Evolutionary conservation across 1,140 invertebrate species (phyloP).

Genomic region (Papilio helenus): DNA sequence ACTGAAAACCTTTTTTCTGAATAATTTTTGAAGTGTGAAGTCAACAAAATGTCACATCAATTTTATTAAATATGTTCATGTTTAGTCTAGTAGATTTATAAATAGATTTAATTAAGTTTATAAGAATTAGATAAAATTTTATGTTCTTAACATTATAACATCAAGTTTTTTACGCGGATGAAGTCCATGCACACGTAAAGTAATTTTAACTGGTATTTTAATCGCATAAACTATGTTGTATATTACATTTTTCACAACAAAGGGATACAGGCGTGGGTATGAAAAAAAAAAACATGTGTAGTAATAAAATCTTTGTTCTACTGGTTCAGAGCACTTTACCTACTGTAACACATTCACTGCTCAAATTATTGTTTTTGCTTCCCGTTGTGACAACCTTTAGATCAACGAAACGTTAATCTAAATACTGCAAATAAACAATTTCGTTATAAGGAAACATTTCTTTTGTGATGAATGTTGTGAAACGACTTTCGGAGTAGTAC

Average conservation of each 20-base stretch:
- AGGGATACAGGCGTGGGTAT: neutral
- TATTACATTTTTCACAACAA: slow-evolving; percentile 23
- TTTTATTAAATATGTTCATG: no score
- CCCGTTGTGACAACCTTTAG: neutral
- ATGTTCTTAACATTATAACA: neutral
- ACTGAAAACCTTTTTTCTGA: no score
- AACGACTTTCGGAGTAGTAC: neutral
- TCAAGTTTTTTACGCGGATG: neutral
- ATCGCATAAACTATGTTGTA: neutral
- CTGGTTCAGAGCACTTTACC: neutral
- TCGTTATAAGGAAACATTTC: no score
- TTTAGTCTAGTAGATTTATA: neutral
- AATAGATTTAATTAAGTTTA: neutral
- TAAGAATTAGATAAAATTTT: neutral
- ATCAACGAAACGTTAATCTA: neutral
- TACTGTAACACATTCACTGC: neutral
- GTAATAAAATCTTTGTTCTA: slow-evolving; percentile 26
- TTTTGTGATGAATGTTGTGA: neutral
- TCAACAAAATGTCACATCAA: no score
- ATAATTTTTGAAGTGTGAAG: no score
- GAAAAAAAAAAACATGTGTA: neutral
- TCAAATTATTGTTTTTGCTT: neutral
- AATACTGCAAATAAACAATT: neutral
- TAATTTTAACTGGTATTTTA: slow-evolving; percentile 9
- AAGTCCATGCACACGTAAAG: neutral